Evolutionary conservation across 92 coral and sea anemone species (phyloP).

Genomic region (Zoanthus solanderi): DNA sequence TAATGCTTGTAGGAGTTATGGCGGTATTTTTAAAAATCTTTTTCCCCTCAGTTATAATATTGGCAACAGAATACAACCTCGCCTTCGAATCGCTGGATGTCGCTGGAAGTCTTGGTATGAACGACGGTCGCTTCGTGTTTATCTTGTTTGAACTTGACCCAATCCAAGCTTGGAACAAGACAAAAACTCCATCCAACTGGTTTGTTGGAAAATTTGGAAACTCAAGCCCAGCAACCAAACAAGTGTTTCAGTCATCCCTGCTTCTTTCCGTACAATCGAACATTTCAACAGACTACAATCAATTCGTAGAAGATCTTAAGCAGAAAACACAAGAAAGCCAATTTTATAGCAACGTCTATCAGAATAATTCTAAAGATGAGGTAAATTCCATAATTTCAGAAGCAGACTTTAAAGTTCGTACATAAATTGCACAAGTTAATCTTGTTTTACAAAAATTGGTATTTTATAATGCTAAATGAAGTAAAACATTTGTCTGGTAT

Average conservation of each 20-base stretch:
- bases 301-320: slow-evolving; percentile 64
- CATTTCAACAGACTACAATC: slow-evolving; percentile 55
- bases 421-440: too few species aligned
- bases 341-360: slow-evolving; percentile 45
- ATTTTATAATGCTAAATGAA: too few species aligned
- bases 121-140: slow-evolving; percentile 69
- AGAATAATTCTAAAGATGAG: slow-evolving; percentile 16
- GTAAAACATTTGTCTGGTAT: too few species aligned
- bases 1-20: too few species aligned
- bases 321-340: slow-evolving; percentile 56
- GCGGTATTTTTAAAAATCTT: not conserved
- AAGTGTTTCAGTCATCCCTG: slow-evolving; percentile 70
- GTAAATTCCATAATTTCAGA: not conserved
- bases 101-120: slow-evolving; percentile 70
- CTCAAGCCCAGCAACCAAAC: slow-evolving; percentile 19
- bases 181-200: slow-evolving; percentile 49
- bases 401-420: too few species aligned
- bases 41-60: slow-evolving; percentile 65
- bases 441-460: too few species aligned
- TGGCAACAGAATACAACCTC: slow-evolving; percentile 80
- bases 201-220: slow-evolving; percentile 39
- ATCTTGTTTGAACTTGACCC: slow-evolving; percentile 75
- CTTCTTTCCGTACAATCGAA: slow-evolving; percentile 64
- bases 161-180: slow-evolving; percentile 55
- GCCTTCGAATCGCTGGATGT: slow-evolving; percentile 70